Evolutionary conservation across 2,797 vertebrate species (phyloP).

Genomic region (Peromyscus aztecus): DNA sequence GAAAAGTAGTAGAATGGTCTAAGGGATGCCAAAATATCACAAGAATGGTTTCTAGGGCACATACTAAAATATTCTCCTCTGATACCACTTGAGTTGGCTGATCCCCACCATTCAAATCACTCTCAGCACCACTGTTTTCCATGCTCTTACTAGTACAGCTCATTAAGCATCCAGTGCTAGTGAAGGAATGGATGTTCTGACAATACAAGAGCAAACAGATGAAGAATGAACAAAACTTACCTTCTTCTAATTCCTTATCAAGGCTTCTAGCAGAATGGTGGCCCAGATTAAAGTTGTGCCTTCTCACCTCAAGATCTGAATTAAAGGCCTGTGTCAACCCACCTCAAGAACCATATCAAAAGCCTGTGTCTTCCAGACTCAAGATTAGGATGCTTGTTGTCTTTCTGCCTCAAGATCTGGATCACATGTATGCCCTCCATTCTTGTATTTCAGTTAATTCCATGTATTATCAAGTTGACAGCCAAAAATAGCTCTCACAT

Average conservation of each 20-base stretch:
- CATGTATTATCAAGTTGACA: background rate
- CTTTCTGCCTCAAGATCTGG: background rate
- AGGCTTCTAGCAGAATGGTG: background rate
- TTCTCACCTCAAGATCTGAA: background rate
- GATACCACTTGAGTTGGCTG: too few species aligned
- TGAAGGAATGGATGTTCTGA: background rate
- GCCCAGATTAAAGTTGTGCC: background rate
- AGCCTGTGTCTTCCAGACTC: background rate
- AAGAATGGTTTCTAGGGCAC: too few species aligned
- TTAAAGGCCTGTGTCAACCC: background rate
- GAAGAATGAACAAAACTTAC: background rate
- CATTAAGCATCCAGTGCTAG: background rate
- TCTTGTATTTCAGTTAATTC: background rate
- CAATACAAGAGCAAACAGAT: background rate
- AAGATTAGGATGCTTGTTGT: background rate
- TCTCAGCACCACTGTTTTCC: too few species aligned
- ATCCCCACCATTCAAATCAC: too few species aligned
- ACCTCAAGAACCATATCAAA: background rate
- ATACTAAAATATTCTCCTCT: too few species aligned
- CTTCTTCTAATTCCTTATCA: background rate
- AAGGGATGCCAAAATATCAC: background rate
- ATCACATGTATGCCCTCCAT: background rate
- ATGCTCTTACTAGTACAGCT: too few species aligned
- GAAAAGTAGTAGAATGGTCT: background rate
- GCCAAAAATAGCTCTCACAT: background rate